Conservation (phyloP, 2,888 invertebrate genomes). For the Lepidonotus clava region DNA sequence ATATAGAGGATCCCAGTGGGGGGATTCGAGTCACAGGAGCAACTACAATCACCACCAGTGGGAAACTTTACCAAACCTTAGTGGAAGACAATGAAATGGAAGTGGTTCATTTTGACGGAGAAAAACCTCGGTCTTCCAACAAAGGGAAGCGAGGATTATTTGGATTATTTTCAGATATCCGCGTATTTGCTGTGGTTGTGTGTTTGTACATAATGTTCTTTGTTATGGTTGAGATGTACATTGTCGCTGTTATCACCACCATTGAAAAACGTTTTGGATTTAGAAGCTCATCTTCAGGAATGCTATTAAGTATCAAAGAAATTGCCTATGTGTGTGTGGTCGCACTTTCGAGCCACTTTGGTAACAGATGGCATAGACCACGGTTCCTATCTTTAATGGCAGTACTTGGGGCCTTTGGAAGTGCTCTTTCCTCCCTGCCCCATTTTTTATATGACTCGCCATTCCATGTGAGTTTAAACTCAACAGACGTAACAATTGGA, state of each 20-base stretch:
- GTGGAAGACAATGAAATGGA: too few relatives aligned
- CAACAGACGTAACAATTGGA: not conserved
- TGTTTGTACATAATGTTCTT: conserved; percentile 14
- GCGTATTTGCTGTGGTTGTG: conserved; percentile 28
- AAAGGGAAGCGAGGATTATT: too few relatives aligned
- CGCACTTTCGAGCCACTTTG: conserved; percentile 36
- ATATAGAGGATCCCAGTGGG: too few relatives aligned
- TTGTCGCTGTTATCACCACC: conserved; percentile 48
- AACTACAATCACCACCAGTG: too few relatives aligned
- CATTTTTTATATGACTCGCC: conserved; percentile 42
- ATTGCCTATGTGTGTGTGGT: conserved; percentile 28
- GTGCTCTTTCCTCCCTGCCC: conserved; percentile 9
- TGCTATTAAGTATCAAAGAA: conserved; percentile 38
- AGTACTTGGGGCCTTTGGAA: not conserved
- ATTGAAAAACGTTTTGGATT: conserved; percentile 52
- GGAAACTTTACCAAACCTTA: too few relatives aligned
- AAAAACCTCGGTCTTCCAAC: too few relatives aligned
- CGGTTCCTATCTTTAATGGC: conserved; percentile 30
- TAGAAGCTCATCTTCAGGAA: conserved; percentile 1
- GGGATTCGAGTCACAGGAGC: too few relatives aligned
- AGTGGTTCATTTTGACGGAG: too few relatives aligned
- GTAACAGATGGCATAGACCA: conserved; percentile 33
- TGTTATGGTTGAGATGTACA: conserved; percentile 46
- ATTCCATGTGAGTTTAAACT: not conserved
- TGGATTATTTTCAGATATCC: too few relatives aligned